These are phyloP conservation scores for Tachypleus tridentatus DNA, from an alignment of 1,140 invertebrate species.

Conservation along the genomic window DNA sequence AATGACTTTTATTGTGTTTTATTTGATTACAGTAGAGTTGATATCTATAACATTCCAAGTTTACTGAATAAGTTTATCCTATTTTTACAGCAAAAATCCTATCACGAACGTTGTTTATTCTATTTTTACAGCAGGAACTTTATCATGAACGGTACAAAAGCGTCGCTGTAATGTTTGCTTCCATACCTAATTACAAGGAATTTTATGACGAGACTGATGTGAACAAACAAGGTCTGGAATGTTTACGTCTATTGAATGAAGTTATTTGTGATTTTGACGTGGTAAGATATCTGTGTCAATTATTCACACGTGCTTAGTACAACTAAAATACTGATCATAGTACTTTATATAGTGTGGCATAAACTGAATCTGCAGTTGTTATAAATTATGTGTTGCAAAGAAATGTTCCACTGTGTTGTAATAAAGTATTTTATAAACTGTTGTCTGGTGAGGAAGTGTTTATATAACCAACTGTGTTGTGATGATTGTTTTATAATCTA, in stretches of 20 bases:
- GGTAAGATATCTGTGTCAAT: slow-evolving; percentile 30
- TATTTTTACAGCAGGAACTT: slow-evolving; percentile 37
- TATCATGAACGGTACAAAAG: slow-evolving; percentile 72
- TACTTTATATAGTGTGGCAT: too few species aligned
- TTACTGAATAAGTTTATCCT: too few species aligned
- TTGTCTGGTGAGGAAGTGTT: too few species aligned
- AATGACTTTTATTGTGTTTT: too few species aligned
- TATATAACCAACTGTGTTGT: too few species aligned
- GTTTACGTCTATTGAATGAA: slow-evolving; percentile 66
- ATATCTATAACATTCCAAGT: too few species aligned
- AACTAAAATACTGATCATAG: too few species aligned
- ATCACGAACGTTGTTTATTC: too few species aligned
- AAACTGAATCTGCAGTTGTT: too few species aligned
- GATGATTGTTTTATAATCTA: too few species aligned
- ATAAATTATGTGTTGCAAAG: background rate
- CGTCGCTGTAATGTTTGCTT: slow-evolving; percentile 85
- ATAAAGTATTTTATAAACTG: background rate
- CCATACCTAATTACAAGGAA: slow-evolving; percentile 63
- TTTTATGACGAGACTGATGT: slow-evolving; percentile 47
- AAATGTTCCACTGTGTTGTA: background rate
- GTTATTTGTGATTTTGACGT: slow-evolving; percentile 83
- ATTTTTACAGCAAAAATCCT: too few species aligned
- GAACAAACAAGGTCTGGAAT: slow-evolving; percentile 46
- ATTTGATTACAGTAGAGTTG: too few species aligned
- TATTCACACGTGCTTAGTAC: background rate